phyloP scores from a whole-genome alignment of 2,888 invertebrate genomes.

The Parnassius glacialis region DNA sequence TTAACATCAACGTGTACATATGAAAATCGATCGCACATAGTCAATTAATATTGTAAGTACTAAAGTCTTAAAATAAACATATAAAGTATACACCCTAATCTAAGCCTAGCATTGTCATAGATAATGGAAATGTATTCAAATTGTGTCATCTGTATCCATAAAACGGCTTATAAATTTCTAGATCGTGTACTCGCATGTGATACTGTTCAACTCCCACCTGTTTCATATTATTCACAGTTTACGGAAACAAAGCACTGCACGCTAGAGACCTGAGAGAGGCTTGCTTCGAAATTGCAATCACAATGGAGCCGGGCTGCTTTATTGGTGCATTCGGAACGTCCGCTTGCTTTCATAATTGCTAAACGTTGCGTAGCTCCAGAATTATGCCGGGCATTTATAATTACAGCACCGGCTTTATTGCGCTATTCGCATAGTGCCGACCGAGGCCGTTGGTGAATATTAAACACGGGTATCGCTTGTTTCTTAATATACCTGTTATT shows the following conservation, averaged over 20 bases:
- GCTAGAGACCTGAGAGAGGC: not conserved
- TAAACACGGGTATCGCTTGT: not conserved
- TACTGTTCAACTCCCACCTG: not conserved
- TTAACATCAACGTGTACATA: too few species aligned
- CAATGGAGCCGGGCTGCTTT: not conserved
- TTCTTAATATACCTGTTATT: slow-evolving; percentile 1
- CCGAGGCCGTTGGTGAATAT: not conserved
- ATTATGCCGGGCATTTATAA: slow-evolving; percentile 1
- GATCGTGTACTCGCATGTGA: not conserved
- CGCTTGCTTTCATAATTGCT: slow-evolving; percentile 3
- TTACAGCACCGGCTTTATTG: not conserved
- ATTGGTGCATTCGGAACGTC: slow-evolving; percentile 1
- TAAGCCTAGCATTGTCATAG: too few species aligned
- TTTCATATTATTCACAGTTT: not conserved
- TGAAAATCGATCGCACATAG: too few species aligned
- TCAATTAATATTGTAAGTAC: too few species aligned
- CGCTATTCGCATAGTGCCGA: not conserved
- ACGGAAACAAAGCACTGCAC: not conserved
- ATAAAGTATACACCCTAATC: too few species aligned
- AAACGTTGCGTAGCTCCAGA: not conserved
- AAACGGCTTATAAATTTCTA: too few species aligned
- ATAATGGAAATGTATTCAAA: too few species aligned
- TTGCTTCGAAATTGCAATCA: not conserved
- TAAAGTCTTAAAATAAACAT: too few species aligned
- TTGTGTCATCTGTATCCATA: too few species aligned